Base-by-base conservation (phyloP, 2,113 vertebrate species). In the Pontoporia blainvillei region DNA sequence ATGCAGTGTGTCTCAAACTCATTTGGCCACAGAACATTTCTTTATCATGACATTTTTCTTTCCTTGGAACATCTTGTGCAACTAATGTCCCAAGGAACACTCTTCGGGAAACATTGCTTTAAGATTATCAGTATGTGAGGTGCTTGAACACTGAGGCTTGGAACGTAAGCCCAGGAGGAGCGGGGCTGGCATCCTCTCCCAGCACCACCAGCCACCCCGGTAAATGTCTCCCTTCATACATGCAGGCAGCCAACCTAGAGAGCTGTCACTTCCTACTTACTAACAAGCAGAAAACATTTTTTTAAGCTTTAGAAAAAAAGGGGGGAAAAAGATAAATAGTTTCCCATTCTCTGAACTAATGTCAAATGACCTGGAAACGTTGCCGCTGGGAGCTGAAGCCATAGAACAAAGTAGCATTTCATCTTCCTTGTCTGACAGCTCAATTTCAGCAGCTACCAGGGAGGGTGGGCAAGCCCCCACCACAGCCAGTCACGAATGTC, bases 371-470 rank as follows among this genome's bases (percentile, higher is more conserved):
- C 95, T 57, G 64, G 79, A 96, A 97, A 91, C 3, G 18, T 71
- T 89, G 91, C 95, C 93, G 83, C 72, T 86, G 97, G 94, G 96
- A 97, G 59, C 73, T 44, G 13, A 18, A 94, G 73, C 89, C 91
- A 71, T 20, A 87, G 96, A 97, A 96, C 96, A 95, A 96, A 97
- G 91, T 78, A 94, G 88, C 86, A 81, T 97, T 96, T 97, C 95
- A 94, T 96, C 96, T 97, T 97, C 95, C 54, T 95, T 12, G 0
- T 23, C 88, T 97, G 96, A 97, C 97, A 97, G 94, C 93, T 97
- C 96, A 93, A 95, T 97, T 97, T 98, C 91, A 39, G 66, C 88
- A 93, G 96, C 93, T 89, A 1, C 44, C 23, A 0, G 72, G 61
- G 57, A 76, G 49, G 49, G 46, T 14, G n/a, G 73, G 72, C n/a